Evolutionary conservation across 2,113 vertebrate genomes (phyloP).

Genomic region (Callionymus lyra): DNA sequence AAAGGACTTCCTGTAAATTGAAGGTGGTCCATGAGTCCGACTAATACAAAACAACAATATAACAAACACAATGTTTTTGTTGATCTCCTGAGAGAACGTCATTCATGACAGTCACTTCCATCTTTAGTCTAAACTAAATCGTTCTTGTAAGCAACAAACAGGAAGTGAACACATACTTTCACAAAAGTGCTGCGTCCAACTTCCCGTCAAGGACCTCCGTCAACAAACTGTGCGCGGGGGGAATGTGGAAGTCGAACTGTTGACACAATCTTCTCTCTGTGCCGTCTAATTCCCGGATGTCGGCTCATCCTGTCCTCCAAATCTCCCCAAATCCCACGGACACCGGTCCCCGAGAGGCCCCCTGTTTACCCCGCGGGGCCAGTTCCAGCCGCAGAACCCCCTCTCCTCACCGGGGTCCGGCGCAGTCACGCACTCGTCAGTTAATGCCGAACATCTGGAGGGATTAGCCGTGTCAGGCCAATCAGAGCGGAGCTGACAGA

Average conservation of each 20-base stretch:
- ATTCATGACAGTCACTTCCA: no score
- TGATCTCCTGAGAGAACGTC: no score
- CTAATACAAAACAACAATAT: no score
- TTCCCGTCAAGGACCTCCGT: no score
- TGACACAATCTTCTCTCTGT: slow-evolving; percentile 55
- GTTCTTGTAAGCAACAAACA: no score
- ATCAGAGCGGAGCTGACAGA: slow-evolving; percentile 66
- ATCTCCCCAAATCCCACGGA: slow-evolving; percentile 59
- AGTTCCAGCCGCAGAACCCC: slow-evolving; percentile 11
- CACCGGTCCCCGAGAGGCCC: slow-evolving; percentile 56
- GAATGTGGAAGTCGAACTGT: slow-evolving; percentile 36
- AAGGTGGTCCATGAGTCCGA: no score
- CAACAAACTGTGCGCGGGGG: not conserved
- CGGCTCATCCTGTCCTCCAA: slow-evolving; percentile 60
- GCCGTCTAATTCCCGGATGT: slow-evolving; percentile 62
- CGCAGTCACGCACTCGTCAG: slow-evolving; percentile 65
- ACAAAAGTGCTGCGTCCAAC: no score
- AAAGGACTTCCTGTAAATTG: no score
- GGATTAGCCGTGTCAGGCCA: slow-evolving; percentile 64
- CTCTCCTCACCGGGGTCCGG: slow-evolving; percentile 1
- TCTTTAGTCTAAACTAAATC: no score
- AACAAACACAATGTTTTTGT: no score
- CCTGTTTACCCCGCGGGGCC: slow-evolving; percentile 43
- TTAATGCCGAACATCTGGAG: slow-evolving; percentile 77
- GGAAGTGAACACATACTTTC: no score